A percentile compares a stretch with the other conserved stretches of the same genome.
phyloP scores from a whole-genome alignment of 2,888 invertebrate genomes.

The Prenolepis imparis region DNA sequence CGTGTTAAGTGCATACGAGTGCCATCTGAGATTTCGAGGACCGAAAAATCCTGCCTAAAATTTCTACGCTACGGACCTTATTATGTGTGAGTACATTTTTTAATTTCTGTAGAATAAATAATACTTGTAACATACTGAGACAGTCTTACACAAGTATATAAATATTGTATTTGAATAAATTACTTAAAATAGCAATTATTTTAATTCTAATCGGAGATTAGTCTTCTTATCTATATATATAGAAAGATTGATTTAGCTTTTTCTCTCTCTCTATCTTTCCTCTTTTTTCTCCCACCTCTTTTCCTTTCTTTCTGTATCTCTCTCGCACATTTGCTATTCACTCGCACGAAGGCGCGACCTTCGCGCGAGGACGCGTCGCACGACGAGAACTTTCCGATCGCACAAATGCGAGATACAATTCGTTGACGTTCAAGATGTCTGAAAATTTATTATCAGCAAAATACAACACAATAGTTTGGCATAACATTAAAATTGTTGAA shows the following conservation, averaged over 20 bases:
- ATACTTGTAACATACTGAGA: neutral
- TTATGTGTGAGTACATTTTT: constrained; percentile 79
- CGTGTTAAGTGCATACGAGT: constrained; percentile 78
- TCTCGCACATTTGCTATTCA: constrained; percentile 21
- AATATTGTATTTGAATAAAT: neutral
- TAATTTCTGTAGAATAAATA: neutral
- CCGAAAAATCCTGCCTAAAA: constrained; percentile 58
- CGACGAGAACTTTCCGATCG: constrained; percentile 38
- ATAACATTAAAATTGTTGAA: neutral
- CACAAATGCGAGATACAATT: constrained; percentile 10
- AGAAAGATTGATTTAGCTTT: constrained; percentile 32
- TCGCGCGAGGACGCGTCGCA: constrained; percentile 35
- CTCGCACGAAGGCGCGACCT: constrained; percentile 27
- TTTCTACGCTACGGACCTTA: constrained; percentile 74
- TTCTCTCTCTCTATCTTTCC: constrained; percentile 13
- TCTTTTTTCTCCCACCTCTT: constrained; percentile 23
- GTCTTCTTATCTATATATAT: neutral
- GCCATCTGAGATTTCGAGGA: constrained; percentile 56
- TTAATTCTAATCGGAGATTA: constrained; percentile 2
- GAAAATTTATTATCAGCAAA: neutral
- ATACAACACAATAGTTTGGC: neutral
- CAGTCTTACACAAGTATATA: neutral
- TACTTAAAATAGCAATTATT: neutral
- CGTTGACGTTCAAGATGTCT: neutral
- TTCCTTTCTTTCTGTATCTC: constrained; percentile 31